phyloP scores from a whole-genome alignment of 2,797 vertebrate species.

The Accipiter badius region DNA sequence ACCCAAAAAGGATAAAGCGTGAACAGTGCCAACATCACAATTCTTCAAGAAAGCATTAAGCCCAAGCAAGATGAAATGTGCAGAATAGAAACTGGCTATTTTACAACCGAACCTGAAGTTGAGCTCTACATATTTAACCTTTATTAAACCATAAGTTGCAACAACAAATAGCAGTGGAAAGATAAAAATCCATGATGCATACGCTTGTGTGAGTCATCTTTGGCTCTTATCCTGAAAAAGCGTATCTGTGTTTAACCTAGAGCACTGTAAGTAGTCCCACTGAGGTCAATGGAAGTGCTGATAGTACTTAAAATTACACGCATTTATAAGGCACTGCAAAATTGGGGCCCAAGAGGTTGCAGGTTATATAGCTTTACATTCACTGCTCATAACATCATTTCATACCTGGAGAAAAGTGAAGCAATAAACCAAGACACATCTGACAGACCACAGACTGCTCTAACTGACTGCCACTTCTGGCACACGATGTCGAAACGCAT shows the following conservation, averaged over 20 bases:
- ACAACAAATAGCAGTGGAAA: background rate
- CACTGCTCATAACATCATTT: background rate
- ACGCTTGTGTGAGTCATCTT: background rate
- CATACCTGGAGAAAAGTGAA: background rate
- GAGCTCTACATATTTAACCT: conserved; percentile 35
- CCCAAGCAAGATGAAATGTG: background rate
- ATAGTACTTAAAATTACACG: background rate
- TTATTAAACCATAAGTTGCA: background rate
- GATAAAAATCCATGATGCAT: conserved; percentile 9
- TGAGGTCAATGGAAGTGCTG: conserved; percentile 11
- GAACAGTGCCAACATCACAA: background rate
- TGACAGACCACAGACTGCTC: background rate
- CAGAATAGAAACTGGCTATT: background rate
- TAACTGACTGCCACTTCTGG: background rate
- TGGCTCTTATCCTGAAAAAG: conserved; percentile 1
- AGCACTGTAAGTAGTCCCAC: background rate
- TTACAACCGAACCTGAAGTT: background rate
- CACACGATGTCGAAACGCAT: accelerated
- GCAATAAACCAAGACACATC: background rate
- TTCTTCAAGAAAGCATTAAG: conserved; percentile 25
- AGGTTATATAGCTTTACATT: background rate
- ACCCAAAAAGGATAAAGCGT: background rate
- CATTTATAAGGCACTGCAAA: background rate
- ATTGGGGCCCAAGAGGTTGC: background rate
- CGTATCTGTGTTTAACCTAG: background rate